Conservation (phyloP, 2,888 invertebrate species). For the Drosophila austrosaltans region DNA sequence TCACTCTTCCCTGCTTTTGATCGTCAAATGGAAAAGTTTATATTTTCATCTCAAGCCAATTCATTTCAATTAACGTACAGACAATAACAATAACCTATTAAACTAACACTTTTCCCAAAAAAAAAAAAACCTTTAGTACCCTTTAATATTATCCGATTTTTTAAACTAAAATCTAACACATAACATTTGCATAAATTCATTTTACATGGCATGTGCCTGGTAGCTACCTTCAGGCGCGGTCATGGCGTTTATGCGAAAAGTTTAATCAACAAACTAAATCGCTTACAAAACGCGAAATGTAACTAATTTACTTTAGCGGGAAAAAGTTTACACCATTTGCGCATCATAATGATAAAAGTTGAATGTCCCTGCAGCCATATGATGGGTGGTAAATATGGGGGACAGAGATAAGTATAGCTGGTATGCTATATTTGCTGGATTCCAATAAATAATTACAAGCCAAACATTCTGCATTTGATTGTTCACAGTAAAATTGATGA, state of each 20-base stretch:
- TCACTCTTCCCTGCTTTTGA: too few species aligned
- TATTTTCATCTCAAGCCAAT: too few species aligned
- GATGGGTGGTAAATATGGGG: slow-evolving; percentile 25
- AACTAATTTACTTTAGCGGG: slow-evolving; percentile 67
- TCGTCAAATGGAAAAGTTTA: too few species aligned
- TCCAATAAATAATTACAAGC: slow-evolving; percentile 35
- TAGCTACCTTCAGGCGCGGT: slow-evolving; percentile 55
- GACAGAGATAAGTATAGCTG: background rate
- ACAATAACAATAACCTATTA: too few species aligned
- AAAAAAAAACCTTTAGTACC: background rate
- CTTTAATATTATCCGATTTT: background rate
- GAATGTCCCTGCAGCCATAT: slow-evolving; percentile 50
- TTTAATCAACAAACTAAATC: slow-evolving; percentile 76
- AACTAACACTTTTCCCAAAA: too few species aligned
- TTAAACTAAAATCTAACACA: background rate
- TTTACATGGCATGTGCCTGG: slow-evolving; percentile 2
- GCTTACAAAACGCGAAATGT: slow-evolving; percentile 70
- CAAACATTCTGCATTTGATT: slow-evolving; percentile 44
- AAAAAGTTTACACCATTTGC: slow-evolving; percentile 71
- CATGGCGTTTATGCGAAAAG: slow-evolving; percentile 71
- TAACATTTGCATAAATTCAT: slow-evolving; percentile 8
- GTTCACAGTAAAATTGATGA: slow-evolving; percentile 30
- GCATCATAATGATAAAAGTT: slow-evolving; percentile 79
- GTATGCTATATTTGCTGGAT: background rate
- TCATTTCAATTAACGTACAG: too few species aligned